Percentiles rank a stretch among this genome's conserved stretches.
Evolutionary conservation across 2,113 vertebrate species (phyloP).

Genomic region (Hirundichthys speculiger): DNA sequence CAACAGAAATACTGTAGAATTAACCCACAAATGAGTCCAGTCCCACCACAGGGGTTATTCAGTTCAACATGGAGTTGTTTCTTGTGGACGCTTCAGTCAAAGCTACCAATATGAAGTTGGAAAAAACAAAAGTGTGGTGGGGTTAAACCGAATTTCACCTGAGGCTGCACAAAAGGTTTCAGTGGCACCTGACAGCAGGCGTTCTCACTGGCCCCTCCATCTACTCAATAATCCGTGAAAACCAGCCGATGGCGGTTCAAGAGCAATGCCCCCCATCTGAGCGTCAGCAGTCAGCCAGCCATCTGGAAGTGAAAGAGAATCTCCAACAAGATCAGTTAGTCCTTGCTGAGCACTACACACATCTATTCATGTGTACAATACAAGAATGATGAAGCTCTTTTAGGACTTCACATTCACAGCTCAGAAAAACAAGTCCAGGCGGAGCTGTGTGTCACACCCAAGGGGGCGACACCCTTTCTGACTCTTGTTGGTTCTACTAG

Average conservation of each 20-base stretch:
- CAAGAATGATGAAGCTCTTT: too few relatives aligned
- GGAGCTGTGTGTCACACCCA: too few relatives aligned
- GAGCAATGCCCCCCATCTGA: constrained; percentile 24
- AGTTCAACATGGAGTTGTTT: constrained; percentile 38
- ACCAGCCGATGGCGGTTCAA: constrained; percentile 39
- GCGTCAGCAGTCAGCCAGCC: constrained; percentile 57
- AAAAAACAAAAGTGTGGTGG: constrained; percentile 17
- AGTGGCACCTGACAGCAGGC: constrained; percentile 26
- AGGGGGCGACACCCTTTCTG: too few relatives aligned
- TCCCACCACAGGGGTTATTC: constrained; percentile 20
- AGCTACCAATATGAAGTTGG: constrained; percentile 52
- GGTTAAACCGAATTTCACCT: constrained; percentile 44
- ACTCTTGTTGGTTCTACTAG: too few relatives aligned
- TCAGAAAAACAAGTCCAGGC: too few relatives aligned
- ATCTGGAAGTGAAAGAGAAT: constrained; percentile 66
- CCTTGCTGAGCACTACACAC: constrained; percentile 39
- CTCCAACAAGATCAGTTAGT: constrained; percentile 74
- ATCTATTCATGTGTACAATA: too few relatives aligned
- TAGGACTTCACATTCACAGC: too few relatives aligned
- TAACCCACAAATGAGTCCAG: constrained; percentile 34
- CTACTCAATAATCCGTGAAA: constrained; percentile 52
- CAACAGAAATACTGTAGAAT: constrained; percentile 18
- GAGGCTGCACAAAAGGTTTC: constrained; percentile 31
- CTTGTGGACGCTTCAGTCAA: too few relatives aligned
- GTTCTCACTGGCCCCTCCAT: constrained; percentile 44